Base-by-base conservation (phyloP, 2,113 vertebrate species). In the Ageneiosus marmoratus region DNA sequence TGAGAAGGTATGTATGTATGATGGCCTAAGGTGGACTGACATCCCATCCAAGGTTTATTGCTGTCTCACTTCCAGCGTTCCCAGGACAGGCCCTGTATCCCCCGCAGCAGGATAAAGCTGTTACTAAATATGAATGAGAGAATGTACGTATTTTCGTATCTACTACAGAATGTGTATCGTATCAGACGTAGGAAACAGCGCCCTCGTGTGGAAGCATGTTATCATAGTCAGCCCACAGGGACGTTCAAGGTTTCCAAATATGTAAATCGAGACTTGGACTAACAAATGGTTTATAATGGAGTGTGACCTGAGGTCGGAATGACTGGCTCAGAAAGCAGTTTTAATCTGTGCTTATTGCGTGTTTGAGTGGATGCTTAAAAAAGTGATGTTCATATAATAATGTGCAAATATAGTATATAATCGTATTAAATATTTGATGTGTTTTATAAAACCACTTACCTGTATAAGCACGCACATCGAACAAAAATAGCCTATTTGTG, bases 191-290 rank as follows among this genome's bases (percentile, higher is more conserved):
- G 91, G 85, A 89, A 90, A 92, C 89, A 89, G 56, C 91, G 92
- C 92, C 91, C 94, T 93, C 94, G 91, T 92, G 93, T 92, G 94
- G 92, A 88, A 85, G 44, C 69, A 67, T 22, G 32, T 34, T 73
- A 53, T 22, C 70, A 60, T 10, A 56, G 24, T 50, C 20, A 63
- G 56, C 32, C n/a, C 16, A n/a, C 37, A 11, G 20, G 74, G 46
- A 63, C 24, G 22, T 69, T 44, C 4, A 3, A 4, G 37, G 13
- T 51, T 79, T 79, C 4, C 5, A 9, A 9, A 34, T 65, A 80
- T 67, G 62, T 50, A 80, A 80, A 80, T 67, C 0, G 22, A 48
- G 12, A 32, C 16, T 46, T 80, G 27, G 60, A 67, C 27, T 80
- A 65, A 65, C 78, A 80, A 80, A 80, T 65, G 5, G 16, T 65